These are phyloP conservation scores for Ptilodon capucinus DNA, from an alignment of 2,888 invertebrate genomes.

Conservation along the genomic window DNA sequence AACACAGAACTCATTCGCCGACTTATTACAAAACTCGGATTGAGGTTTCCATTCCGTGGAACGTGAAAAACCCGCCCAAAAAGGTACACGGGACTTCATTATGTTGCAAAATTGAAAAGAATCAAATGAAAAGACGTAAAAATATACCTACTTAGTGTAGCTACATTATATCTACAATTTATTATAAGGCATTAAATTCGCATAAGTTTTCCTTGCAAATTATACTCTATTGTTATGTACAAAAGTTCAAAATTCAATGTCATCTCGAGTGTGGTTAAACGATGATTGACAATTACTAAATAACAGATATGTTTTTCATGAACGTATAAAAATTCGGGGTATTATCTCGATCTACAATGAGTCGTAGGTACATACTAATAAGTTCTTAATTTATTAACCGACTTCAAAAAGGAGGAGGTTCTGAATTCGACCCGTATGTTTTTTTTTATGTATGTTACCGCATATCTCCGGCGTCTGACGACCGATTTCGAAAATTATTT, in stretches of 20 bases:
- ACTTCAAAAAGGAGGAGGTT: no score
- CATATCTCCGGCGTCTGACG: no score
- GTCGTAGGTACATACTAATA: no score
- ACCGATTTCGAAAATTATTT: no score
- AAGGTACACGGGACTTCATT: not conserved
- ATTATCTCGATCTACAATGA: no score
- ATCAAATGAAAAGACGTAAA: not conserved
- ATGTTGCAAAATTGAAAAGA: constrained; percentile 1
- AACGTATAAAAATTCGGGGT: no score
- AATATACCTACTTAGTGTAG: not conserved
- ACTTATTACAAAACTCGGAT: not conserved
- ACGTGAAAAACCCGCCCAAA: not conserved
- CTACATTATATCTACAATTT: not conserved
- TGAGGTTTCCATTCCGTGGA: not conserved
- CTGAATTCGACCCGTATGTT: no score
- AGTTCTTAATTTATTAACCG: no score
- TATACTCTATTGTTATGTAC: not conserved
- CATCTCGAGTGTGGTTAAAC: not conserved
- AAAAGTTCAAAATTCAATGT: not conserved
- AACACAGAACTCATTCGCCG: not conserved
- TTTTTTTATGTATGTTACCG: no score
- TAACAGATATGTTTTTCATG: no score
- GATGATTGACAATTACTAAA: no score
- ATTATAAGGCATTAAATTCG: not conserved
- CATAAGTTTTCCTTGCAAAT: not conserved